Base-by-base conservation (phyloP, 2,888 invertebrate species). In the Philereme transversata region DNA sequence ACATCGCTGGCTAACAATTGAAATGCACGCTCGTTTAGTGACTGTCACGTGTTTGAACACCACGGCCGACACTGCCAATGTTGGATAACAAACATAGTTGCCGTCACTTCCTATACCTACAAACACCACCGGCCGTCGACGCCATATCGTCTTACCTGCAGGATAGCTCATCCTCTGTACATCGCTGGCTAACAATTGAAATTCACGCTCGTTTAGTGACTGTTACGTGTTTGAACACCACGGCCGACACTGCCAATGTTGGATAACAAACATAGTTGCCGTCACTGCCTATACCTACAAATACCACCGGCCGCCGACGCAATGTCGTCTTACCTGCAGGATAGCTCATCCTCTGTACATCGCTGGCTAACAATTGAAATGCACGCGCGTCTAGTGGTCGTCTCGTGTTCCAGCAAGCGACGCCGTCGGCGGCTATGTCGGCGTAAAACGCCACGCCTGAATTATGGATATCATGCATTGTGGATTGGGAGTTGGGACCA, bases 371-470 rank as follows among this genome's bases (percentile, higher is more conserved):
- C 0, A 94, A 80, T 0, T 85, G 94, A 33, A 94, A 88, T 57
- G 93, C 94, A 0, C 81, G 79, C 0, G 89, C 82, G 5, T 82
- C 82, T 47, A 95, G 90, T 0, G 89, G 79, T 5, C 79, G 83
- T 0, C 84, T 87, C 0, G 93, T 93, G 71, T 96, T 95, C 97
- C 97, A 97, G 75, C 97, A 97, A 0, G 95, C 95, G 0, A 97
- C 81, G 0, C 95, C 95, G 73, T 96, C 95, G 11, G 93, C 90
- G 43, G 95, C 95, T 0, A 97, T 94, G 67, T 96, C 94, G 0
- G 94, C 94, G 75, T 95, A 95, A 84, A 97, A 96, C 45, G 96
- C 82, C 1, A 95, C 93, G 0, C 94, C 94, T 0, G 94, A 93
- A 0, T 87, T 78, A 77, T 97, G 95, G 57, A 95, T 88, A 48